Evolutionary conservation across 2,888 invertebrate genomes (phyloP), one percentile per base, ranked within the genome.

Genomic region (Latheticus oryzae): DNA sequence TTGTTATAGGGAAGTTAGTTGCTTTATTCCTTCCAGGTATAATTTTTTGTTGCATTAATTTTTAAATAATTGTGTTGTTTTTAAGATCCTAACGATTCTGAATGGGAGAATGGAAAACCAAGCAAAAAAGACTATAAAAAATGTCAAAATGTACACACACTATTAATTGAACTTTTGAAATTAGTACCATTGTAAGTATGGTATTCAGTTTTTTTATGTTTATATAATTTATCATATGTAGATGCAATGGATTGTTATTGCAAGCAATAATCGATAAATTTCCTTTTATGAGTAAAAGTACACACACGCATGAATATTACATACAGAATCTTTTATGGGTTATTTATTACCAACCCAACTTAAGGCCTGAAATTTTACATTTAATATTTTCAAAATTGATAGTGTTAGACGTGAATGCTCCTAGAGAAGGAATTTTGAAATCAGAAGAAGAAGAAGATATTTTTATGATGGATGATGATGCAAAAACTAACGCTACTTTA

Each of bases 321-420:
- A 75, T 93, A 9, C 85, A 88, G 71, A 93, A 94, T 77, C 76
- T 94, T 30, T 81, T 96, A 45, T 86, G 87, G 82, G 82, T 94
- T 63, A 80, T 87, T 56, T 84, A 87, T 30, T 93, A 93, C 74
- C 84, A 90, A 64, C 91, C 93, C 0, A 81, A 84, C 0, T 80
- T 91, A 43, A 82, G 86, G 40, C 84, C 85, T 64, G 84, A 87
- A 62, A 83, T 95, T 17, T 79, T 95, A 66, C 83, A 86, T 61
- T 80, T 93, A 52, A 84, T 95, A 69, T 81, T 94, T 61, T 87
- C 88, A 69, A 91, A 88, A 75, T 78, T 93, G 74, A 80, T 91
- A 45, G 77, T 85, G 60, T 82, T 94, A 76, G 93, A 93, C 75
- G 89, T 90, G 0, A 87, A 90, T 73, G 82, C 87, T 35, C 83